Conservation (phyloP, 1,140 invertebrate genomes). For the Micrasema minimum region DNA sequence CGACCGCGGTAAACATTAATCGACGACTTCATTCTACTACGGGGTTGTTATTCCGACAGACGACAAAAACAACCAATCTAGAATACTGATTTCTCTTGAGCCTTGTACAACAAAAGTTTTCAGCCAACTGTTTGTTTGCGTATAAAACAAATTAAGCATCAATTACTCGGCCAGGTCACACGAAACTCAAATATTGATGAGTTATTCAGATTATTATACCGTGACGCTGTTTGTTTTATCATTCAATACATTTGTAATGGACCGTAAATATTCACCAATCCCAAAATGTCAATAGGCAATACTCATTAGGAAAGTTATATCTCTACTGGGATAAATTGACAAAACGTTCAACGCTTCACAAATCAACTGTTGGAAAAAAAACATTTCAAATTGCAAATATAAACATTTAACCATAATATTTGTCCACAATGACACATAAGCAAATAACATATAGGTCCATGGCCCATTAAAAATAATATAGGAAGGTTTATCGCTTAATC, state of each 20-base stretch:
- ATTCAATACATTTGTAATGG: background rate
- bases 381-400: too few relatives aligned
- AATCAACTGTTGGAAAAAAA: too few relatives aligned
- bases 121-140: background rate
- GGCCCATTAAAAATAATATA: too few relatives aligned
- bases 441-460: too few relatives aligned
- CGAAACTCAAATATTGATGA: background rate
- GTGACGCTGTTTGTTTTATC: background rate
- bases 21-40: background rate
- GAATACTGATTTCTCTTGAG: background rate
- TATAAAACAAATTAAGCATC: background rate
- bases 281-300: too few relatives aligned
- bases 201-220: background rate
- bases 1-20: background rate
- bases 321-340: too few relatives aligned
- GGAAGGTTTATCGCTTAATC: too few relatives aligned
- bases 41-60: background rate
- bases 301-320: too few relatives aligned
- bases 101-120: background rate
- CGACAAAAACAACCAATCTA: background rate
- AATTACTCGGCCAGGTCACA: background rate
- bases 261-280: constrained; percentile 3
- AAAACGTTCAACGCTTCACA: too few relatives aligned
- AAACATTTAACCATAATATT: too few relatives aligned
- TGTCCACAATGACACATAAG: too few relatives aligned